phyloP scores from a whole-genome alignment of 2,888 invertebrate species.

The Caenorhabditis angaria region DNA sequence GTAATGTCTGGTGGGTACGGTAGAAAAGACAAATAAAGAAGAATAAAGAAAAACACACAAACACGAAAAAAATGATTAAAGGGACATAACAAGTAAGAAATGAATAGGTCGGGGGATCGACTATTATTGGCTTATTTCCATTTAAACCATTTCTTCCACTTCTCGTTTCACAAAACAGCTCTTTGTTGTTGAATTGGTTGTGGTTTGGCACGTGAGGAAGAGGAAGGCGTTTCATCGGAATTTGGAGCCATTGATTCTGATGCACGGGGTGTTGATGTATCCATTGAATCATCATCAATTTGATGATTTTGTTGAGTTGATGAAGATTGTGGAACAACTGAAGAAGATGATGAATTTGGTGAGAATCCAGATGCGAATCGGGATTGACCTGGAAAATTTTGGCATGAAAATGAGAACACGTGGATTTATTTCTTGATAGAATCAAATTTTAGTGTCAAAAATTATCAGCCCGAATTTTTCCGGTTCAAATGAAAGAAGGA shows the following conservation, averaged over 20 bases:
- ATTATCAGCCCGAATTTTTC: too few species aligned
- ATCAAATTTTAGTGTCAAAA: too few species aligned
- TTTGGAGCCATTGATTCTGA: slow-evolving; percentile 12
- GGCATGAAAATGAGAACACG: too few species aligned
- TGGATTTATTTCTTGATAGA: too few species aligned
- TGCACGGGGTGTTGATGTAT: slow-evolving; percentile 44
- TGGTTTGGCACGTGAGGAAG: background rate
- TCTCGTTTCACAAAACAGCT: slow-evolving; percentile 13
- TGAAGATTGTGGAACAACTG: background rate
- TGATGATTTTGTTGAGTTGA: slow-evolving; percentile 9
- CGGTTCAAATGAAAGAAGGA: too few species aligned
- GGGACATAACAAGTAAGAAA: slow-evolving; percentile 1
- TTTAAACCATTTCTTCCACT: slow-evolving; percentile 5
- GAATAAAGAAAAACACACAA: slow-evolving; percentile 23
- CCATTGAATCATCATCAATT: slow-evolving; percentile 38
- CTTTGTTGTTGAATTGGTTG: background rate
- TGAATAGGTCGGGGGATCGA: background rate
- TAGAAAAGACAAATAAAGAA: background rate
- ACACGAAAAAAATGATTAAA: slow-evolving; percentile 18
- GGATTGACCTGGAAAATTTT: background rate
- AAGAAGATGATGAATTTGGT: background rate
- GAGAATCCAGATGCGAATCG: background rate
- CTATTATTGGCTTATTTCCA: background rate
- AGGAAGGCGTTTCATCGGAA: background rate
- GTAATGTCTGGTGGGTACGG: slow-evolving; percentile 43